Evolutionary conservation across 2,797 vertebrate genomes (phyloP), one percentile per base, ranked within the genome.

Genomic region (Helicolenus hilgendorfi): DNA sequence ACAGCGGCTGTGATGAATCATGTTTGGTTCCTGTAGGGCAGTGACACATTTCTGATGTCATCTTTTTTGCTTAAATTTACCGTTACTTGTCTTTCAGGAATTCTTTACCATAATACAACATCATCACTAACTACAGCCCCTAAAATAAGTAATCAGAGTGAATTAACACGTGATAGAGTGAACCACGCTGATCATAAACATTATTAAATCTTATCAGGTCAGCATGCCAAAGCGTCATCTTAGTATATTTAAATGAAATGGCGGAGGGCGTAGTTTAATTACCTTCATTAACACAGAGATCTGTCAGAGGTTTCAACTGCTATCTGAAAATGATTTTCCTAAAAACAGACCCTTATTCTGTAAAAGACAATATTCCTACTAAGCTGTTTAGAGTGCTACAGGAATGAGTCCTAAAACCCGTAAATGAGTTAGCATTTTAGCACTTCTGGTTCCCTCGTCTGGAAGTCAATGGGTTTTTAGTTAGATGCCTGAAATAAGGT

Each of bases 31-130:
- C 65, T 35, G 26, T 38, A 29, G 58, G 62, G 45, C 58, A 35
- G 31, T 72, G 76, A 72, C 58, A 18, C 59, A 36, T 71, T 59
- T 38, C 60, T 83, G 56, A 71, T 11, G 22, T 79, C 31, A 65
- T 74, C 4, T n/a, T 49, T 77, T 33, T 49, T 29, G 20, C 29
- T 31, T 20, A 18, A 8, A 45, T 38, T 35, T 41, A n/a, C 20
- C 0, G 1, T 45, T 41, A 41, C 14, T 14, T 56, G 6, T 38
- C 14, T 64, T 63, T 36, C 2, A 68, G 31, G 20, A 56, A 41
- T 20, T 20, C 4, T 3, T 69, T 7, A 24, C 15, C 4, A 38
- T 56, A 35, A 72, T 4, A 24, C 31, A 53, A 14, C 58, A 53
- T 33, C 9, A 27, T n/a, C 3, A 15, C 41, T 33, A 14, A 55